Percentiles rank a stretch among this genome's conserved stretches.
Evolutionary conservation across 2,113 vertebrate species (phyloP).

Genomic region (Nyctereutes procyonoides): DNA sequence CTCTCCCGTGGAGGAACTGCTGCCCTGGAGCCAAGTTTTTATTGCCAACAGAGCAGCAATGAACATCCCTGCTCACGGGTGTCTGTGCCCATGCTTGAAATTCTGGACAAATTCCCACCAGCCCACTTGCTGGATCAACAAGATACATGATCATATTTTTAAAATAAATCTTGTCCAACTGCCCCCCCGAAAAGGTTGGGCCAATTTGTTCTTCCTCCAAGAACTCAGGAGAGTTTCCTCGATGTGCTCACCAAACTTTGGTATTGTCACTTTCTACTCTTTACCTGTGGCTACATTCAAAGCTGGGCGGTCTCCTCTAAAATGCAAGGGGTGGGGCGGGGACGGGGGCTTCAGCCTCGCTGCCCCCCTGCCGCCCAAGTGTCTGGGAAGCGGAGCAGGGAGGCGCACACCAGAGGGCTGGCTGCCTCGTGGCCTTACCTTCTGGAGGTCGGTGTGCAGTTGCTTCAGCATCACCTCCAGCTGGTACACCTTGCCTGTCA

Average conservation of each 20-base stretch:
- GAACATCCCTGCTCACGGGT: neutral
- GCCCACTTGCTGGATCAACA: neutral
- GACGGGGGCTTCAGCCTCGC: neutral
- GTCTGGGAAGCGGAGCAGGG: rapidly evolving
- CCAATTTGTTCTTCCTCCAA: neutral
- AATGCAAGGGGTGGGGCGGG: rapidly evolving
- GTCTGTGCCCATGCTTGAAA: neutral
- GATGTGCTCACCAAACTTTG: neutral
- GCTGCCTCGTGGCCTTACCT: constrained; percentile 81
- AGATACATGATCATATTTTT: neutral
- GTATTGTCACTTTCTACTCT: neutral
- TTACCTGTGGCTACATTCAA: neutral
- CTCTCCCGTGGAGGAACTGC: neutral
- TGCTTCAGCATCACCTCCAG: constrained; percentile 95
- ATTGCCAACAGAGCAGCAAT: neutral
- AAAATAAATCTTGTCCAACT: neutral
- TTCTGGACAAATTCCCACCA: neutral
- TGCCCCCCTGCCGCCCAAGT: neutral
- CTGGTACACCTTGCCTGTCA: constrained; percentile 93
- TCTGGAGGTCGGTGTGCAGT: constrained; percentile 94
- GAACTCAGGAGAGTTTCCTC: neutral
- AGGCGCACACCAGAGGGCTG: rapidly evolving
- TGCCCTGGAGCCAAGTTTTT: neutral
- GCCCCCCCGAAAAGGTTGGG: neutral
- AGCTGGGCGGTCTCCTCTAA: neutral